Evolutionary conservation across 1,140 invertebrate species (phyloP).

Genomic region (Philaenus spumarius): DNA sequence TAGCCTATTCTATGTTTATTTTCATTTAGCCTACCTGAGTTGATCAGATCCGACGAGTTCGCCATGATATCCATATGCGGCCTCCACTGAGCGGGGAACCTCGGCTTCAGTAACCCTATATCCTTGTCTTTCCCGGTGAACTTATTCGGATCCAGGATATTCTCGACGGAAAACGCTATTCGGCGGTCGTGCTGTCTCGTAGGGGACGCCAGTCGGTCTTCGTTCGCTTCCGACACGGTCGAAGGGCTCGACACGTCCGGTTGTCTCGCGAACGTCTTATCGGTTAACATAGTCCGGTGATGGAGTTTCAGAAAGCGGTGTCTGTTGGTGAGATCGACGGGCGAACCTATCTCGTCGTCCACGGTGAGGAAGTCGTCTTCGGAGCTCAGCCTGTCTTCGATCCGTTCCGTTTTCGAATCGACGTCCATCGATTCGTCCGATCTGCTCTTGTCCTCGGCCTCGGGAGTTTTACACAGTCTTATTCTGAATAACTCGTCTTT

Average conservation of each 20-base stretch:
- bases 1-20: too few species aligned
- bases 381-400: constrained; percentile 4
- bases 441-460: constrained; percentile 8
- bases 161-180: constrained; percentile 83
- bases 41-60: constrained; percentile 16
- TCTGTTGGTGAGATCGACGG: constrained; percentile 28
- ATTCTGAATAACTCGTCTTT: not conserved
- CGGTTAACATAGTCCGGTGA: not conserved
- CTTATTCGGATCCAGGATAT: constrained; percentile 84
- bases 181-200: constrained; percentile 24
- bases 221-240: constrained; percentile 1
- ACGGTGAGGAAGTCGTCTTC: constrained; percentile 20
- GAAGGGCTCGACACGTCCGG: constrained; percentile 2
- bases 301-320: constrained; percentile 1
- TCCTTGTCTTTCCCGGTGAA: constrained; percentile 59
- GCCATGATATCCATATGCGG: constrained; percentile 38
- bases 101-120: not conserved
- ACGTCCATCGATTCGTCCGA: constrained; percentile 18
- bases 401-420: not conserved
- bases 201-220: constrained; percentile 12
- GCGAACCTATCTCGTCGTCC: constrained; percentile 23
- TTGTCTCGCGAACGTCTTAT: not conserved
- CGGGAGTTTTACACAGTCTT: not conserved
- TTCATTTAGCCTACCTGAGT: constrained; percentile 21
- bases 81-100: constrained; percentile 41